phyloP scores from a whole-genome alignment of 2,888 invertebrate species.

The Alcis repandata region DNA sequence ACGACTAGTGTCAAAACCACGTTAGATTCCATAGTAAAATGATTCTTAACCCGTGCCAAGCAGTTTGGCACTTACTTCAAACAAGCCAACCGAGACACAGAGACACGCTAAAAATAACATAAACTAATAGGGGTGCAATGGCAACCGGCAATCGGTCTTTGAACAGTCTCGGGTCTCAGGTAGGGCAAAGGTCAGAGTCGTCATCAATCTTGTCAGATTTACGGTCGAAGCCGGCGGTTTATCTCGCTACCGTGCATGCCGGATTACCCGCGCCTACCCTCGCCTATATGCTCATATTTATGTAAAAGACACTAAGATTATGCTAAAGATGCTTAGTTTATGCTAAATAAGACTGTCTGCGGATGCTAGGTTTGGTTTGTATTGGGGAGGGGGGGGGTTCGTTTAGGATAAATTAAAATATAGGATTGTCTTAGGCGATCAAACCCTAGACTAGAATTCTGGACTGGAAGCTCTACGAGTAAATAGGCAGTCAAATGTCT shows the following conservation, averaged over 20 bases:
- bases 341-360: conserved; percentile 34
- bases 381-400: background rate
- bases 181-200: conserved; percentile 61
- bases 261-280: conserved; percentile 52
- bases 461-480: no score
- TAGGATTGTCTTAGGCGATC: no score
- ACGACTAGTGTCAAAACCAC: no score
- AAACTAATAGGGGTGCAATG: conserved; percentile 56
- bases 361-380: conserved; percentile 12
- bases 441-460: no score
- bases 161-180: conserved; percentile 52
- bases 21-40: no score
- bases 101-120: conserved; percentile 39
- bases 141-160: conserved; percentile 15
- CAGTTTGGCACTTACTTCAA: no score
- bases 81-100: background rate
- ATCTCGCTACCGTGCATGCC: conserved; percentile 64
- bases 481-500: no score
- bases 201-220: conserved; percentile 81
- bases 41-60: no score
- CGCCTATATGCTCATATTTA: conserved; percentile 42
- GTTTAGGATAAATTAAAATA: background rate
- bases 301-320: conserved; percentile 37
- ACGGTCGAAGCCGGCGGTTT: conserved; percentile 63
- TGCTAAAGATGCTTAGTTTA: conserved; percentile 36